Conservation (phyloP, 2,797 vertebrate genomes). For the Ficedula albicollis region DNA sequence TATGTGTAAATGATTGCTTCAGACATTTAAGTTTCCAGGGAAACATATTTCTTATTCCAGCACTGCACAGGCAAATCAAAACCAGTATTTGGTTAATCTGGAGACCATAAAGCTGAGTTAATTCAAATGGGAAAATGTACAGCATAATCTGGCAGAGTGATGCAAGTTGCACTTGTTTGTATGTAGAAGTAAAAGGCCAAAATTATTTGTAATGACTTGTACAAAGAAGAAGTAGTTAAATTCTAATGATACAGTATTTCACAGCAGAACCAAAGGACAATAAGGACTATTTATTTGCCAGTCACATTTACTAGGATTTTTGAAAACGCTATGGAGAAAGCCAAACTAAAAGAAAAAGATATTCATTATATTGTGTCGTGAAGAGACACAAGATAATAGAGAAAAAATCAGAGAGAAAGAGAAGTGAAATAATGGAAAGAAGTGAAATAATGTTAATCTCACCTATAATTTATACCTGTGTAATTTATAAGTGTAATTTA, state of each 20-base stretch:
- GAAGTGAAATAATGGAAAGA: neutral
- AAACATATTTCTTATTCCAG: slow-evolving; percentile 57
- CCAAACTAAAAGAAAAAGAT: neutral
- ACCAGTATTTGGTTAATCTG: slow-evolving; percentile 31
- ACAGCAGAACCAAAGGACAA: neutral
- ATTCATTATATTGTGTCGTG: neutral
- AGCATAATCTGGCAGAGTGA: slow-evolving; percentile 3
- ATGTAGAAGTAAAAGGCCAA: neutral
- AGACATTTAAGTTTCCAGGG: slow-evolving; percentile 66
- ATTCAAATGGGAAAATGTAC: slow-evolving; percentile 49
- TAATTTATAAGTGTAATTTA: neutral
- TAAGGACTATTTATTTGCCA: neutral
- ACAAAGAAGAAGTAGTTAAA: neutral
- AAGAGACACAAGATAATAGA: neutral
- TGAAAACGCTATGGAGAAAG: neutral
- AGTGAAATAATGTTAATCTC: neutral
- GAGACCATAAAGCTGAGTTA: slow-evolving; percentile 49
- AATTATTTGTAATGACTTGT: neutral
- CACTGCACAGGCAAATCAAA: slow-evolving; percentile 50
- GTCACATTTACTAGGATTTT: neutral
- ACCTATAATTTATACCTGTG: neutral
- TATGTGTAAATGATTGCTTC: slow-evolving; percentile 57
- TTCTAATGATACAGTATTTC: neutral
- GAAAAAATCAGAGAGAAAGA: neutral
- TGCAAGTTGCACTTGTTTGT: neutral